Base-by-base conservation (phyloP, 2,888 invertebrate species). In the Alviniconcha strummeri region DNA sequence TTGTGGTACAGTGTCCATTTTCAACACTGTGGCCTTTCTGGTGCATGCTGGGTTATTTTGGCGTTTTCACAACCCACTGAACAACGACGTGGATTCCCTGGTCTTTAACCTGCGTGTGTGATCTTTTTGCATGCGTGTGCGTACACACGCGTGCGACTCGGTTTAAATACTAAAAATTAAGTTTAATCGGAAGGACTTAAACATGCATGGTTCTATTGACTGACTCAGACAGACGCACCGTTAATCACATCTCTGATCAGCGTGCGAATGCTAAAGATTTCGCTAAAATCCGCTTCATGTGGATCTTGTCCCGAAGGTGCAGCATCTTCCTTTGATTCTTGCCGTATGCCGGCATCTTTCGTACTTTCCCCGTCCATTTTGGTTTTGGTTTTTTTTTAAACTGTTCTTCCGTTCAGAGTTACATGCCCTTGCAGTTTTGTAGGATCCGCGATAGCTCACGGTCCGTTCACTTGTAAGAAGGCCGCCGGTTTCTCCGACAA, bases 201-300 rank as follows among this genome's bases (percentile, higher is more conserved):
- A 36, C 36, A 36, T 36, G 36, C 3, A 36, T 36, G 36, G 36
- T 36, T 36, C 36, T 36, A 54, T n/a, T 19, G 13, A 78, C 17
- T 11, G 19, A 56, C 6, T 55, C 52, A 78, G 17, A 55, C 54
- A n/a, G 9, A 78, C 83, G 9, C 55, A 79, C 83, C 83, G 57
- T 83, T 78, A 2, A 83, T 79, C 13, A 36, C n/a, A 79, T 83
- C 83, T 17, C 74, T 76, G 13, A 83, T 60, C 72, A 83, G 54
- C 57, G 60, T 64, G 11, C 81, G 75, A 75, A 19, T 69, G n/a
- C 79, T 54, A 15, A 79, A 67, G 8, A 72, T 60, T 55, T 60
- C 78, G 17, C 72, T 56, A 17, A 78, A 71, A 79, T 72, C 78
- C 9, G 67, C 15, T 56, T 77, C 15, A 9, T 55, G 55, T 15